Evolutionary conservation across 2,888 invertebrate species (phyloP).

Genomic region (Lithophane semibrunnea): DNA sequence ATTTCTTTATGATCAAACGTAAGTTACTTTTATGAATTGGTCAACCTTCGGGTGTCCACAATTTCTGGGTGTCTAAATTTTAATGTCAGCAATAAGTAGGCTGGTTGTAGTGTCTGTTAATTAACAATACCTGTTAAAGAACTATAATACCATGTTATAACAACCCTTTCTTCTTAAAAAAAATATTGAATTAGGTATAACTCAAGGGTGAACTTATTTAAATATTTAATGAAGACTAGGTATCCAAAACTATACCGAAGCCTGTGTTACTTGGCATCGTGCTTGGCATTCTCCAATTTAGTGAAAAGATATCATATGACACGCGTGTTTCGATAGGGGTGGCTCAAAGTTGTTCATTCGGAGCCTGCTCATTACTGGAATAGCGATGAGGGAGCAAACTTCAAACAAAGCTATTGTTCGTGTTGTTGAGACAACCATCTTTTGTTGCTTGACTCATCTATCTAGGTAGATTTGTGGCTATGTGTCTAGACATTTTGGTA

Average conservation of each 20-base stretch:
- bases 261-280: neutral
- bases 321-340: slow-evolving; percentile 11
- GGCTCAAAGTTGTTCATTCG: slow-evolving; percentile 26
- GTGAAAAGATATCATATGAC: slow-evolving; percentile 6
- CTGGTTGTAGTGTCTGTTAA: neutral
- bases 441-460: slow-evolving; percentile 9
- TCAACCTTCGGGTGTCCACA: neutral
- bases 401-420: slow-evolving; percentile 38
- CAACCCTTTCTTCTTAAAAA: neutral
- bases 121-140: neutral
- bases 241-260: neutral
- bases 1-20: slow-evolving; percentile 1
- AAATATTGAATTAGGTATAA: neutral
- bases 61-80: neutral
- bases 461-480: slow-evolving; percentile 2
- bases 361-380: slow-evolving; percentile 42
- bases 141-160: neutral
- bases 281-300: slow-evolving; percentile 14
- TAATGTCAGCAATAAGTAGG: neutral
- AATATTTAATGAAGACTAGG: neutral
- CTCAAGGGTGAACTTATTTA: neutral
- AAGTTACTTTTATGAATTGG: slow-evolving; percentile 1
- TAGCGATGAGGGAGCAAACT: slow-evolving; percentile 32
- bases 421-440: slow-evolving; percentile 12
- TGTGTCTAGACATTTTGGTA: slow-evolving; percentile 10